phyloP scores from a whole-genome alignment of 64 coral and sea anemone species.

The Montipora foliosa region DNA sequence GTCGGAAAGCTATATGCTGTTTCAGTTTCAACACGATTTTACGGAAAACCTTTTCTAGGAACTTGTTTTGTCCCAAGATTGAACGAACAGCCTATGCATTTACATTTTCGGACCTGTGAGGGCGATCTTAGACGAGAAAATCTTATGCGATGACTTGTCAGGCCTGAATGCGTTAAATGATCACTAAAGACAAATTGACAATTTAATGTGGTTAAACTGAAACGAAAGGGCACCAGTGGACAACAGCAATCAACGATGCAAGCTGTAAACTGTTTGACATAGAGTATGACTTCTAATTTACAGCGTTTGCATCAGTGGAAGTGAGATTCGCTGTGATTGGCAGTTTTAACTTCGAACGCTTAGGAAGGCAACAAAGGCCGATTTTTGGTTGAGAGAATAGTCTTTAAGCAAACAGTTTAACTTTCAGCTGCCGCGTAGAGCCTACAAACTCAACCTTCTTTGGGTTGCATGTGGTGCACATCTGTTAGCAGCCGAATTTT shows the following conservation, averaged over 20 bases:
- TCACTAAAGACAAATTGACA: slow-evolving; percentile 23
- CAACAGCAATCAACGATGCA: neutral
- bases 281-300: neutral
- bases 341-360: neutral
- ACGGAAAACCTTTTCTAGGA: no score
- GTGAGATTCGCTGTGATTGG: slow-evolving; percentile 23
- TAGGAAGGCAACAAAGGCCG: no score
- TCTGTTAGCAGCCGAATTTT: no score
- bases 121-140: neutral
- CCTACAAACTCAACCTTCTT: no score
- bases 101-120: slow-evolving; percentile 9
- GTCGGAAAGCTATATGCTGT: no score
- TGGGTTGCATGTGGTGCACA: no score
- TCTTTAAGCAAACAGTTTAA: no score
- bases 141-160: slow-evolving; percentile 7
- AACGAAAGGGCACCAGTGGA: neutral
- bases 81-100: neutral
- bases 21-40: no score
- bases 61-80: no score
- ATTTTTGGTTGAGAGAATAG: no score
- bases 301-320: neutral
- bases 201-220: slow-evolving; percentile 11
- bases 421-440: no score
- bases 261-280: neutral
- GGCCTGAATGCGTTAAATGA: slow-evolving; percentile 31